phyloP scores from a whole-genome alignment of 2,113 vertebrate genomes.

The Proteles cristata region DNA sequence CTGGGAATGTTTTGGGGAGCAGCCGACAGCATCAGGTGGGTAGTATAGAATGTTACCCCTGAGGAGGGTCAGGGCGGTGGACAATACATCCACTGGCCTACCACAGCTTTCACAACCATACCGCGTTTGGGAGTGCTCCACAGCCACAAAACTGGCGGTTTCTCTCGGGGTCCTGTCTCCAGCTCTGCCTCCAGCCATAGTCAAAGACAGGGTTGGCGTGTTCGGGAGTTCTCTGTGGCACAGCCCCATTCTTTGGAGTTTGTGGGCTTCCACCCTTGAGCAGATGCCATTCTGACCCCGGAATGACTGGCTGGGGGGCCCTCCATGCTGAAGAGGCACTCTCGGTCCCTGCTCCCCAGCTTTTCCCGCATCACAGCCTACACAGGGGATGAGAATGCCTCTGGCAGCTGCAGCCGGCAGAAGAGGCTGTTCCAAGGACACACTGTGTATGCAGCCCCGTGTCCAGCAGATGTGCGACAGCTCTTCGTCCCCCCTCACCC shows the following conservation, averaged over 20 bases:
- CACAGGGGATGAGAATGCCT: fast-evolving
- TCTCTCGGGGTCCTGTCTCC: not conserved
- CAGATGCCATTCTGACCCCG: not conserved
- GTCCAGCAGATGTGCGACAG: not conserved
- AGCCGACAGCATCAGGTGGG: not conserved
- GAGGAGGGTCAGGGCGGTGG: fast-evolving
- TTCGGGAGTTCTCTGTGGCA: not conserved
- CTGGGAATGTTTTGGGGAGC: not conserved
- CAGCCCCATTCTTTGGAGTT: not conserved
- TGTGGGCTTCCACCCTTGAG: not conserved
- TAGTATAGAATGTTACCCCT: not conserved
- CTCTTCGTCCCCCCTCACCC: too few species aligned
- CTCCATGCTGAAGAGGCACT: not conserved
- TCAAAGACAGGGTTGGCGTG: not conserved
- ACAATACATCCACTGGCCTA: too few species aligned
- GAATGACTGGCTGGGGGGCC: not conserved
- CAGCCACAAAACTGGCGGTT: not conserved
- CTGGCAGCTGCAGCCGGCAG: not conserved
- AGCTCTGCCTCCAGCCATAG: not conserved
- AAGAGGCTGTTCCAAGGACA: not conserved
- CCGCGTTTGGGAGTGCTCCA: not conserved
- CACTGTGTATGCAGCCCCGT: not conserved
- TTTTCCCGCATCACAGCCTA: not conserved
- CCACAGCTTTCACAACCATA: not conserved
- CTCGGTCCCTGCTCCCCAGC: not conserved